Percentiles rank a stretch among this genome's conserved stretches.
These are phyloP conservation scores for Platysternon megacephalum DNA, from an alignment of 2,113 vertebrate genomes.

Conservation along the genomic window DNA sequence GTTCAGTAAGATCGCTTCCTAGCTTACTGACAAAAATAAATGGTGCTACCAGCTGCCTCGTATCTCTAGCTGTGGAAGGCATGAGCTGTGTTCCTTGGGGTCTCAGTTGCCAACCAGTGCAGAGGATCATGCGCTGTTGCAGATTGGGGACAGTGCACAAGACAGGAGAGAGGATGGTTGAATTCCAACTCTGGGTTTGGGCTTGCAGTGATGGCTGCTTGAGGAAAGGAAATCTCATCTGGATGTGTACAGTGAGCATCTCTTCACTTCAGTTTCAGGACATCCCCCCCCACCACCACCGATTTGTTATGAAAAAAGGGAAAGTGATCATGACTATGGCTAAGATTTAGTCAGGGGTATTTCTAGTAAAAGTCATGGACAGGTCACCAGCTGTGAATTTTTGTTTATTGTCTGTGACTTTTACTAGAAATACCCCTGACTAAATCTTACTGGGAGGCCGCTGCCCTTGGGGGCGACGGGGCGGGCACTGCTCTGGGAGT, in stretches of 20 bases:
- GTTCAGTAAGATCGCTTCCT: background rate
- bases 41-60: fast-evolving
- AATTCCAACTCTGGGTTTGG: slow-evolving; percentile 28
- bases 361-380: too few species aligned
- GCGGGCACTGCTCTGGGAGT: too few species aligned
- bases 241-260: background rate
- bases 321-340: too few species aligned
- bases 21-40: background rate
- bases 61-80: background rate
- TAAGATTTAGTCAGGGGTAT: too few species aligned
- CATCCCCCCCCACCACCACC: too few species aligned
- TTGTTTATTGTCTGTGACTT: too few species aligned
- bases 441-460: too few species aligned
- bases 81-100: background rate
- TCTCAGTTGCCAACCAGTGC: background rate
- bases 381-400: too few species aligned
- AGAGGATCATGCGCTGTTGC: background rate
- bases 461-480: too few species aligned
- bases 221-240: slow-evolving; percentile 24
- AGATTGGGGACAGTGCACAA: background rate
- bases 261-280: background rate
- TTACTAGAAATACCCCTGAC: too few species aligned
- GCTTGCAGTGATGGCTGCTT: background rate
- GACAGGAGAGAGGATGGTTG: background rate
- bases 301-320: too few species aligned